Percentiles rank a stretch among this genome's conserved stretches.
These are phyloP conservation scores for Clarias batrachus DNA, from an alignment of 2,113 vertebrate genomes.

Conservation along the genomic window DNA sequence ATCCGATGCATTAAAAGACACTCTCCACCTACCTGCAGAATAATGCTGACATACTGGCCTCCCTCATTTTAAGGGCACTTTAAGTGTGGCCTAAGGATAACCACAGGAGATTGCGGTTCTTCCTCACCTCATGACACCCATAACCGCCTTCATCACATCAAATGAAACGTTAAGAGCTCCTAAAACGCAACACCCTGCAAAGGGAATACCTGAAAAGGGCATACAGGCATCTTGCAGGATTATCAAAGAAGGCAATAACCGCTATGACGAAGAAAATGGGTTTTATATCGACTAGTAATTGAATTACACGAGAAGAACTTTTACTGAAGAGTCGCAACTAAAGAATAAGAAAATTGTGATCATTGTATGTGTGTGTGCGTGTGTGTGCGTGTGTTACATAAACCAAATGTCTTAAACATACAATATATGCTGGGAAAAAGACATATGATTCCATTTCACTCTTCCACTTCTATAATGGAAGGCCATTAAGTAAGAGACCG, in stretches of 20 bases:
- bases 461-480: conserved; percentile 20
- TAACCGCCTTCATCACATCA: conserved; percentile 15
- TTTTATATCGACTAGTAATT: conserved; percentile 20
- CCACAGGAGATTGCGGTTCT: conserved; percentile 8
- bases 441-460: conserved; percentile 7
- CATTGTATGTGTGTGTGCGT: conserved; percentile 16
- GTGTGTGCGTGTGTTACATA: conserved; percentile 7
- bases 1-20: background rate
- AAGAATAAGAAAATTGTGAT: background rate
- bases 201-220: conserved; percentile 42
- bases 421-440: background rate
- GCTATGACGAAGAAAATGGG: background rate
- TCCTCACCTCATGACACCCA: background rate
- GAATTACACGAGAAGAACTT: conserved; percentile 4
- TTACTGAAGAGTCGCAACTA: conserved; percentile 17
- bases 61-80: background rate
- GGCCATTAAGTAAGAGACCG: background rate
- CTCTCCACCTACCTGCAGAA: background rate
- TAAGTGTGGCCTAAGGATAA: conserved; percentile 2
- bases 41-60: background rate
- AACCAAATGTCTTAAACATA: background rate
- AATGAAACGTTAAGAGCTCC: conserved; percentile 19
- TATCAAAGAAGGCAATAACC: conserved; percentile 34
- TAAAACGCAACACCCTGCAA: conserved; percentile 11
- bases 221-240: conserved; percentile 13